phyloP scores from a whole-genome alignment of 2,113 vertebrate genomes.

The Mustelus asterias region DNA sequence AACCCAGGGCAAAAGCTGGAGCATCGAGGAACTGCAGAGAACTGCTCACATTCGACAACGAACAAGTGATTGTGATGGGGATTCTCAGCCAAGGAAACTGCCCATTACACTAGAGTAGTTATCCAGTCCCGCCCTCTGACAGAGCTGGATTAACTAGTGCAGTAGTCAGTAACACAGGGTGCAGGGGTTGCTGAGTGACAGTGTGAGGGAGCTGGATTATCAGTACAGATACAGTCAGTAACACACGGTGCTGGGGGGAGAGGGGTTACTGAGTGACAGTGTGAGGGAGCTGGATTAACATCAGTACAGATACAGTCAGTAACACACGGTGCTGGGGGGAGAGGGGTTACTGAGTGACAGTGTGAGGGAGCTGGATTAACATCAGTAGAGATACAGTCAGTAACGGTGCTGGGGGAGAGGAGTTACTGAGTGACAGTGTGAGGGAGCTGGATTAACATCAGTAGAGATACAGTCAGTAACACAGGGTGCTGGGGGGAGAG shows the following conservation, averaged over 20 bases:
- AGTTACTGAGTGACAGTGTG: neutral
- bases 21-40: constrained; percentile 89
- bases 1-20: constrained; percentile 85
- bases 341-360: no score
- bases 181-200: neutral
- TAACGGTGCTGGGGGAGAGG: neutral
- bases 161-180: neutral
- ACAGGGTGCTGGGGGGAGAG: no score
- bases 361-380: no score
- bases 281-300: no score
- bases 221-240: no score
- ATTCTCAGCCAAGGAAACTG: constrained; percentile 75
- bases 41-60: constrained; percentile 80
- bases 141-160: neutral
- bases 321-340: no score
- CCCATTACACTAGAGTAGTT: constrained; percentile 42
- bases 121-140: no score
- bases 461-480: neutral
- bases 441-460: neutral
- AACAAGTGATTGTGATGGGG: constrained; percentile 75
- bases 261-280: no score
- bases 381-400: no score
- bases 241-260: no score
- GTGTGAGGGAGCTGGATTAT: neutral
- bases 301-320: no score